Percentiles rank a stretch among this genome's conserved stretches.
Conservation (phyloP, 2,888 invertebrate species). For the Ophion costatus region DNA sequence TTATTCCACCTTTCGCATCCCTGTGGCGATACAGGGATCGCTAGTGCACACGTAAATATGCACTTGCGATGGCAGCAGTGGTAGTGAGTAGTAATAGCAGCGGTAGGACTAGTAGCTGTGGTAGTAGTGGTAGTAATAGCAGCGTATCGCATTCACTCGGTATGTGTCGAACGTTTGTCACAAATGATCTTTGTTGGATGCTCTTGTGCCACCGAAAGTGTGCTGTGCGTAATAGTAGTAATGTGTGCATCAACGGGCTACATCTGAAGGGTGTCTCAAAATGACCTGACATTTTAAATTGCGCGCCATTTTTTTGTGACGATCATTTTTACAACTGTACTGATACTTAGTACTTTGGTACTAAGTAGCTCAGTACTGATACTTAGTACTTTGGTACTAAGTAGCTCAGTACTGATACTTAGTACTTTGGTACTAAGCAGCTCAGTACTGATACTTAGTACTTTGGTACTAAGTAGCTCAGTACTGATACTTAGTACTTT, state of each 20-base stretch:
- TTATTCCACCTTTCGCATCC: slow-evolving; percentile 29
- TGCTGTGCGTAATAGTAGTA: neutral
- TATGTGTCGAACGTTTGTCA: slow-evolving; percentile 28
- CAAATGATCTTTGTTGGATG: slow-evolving; percentile 52
- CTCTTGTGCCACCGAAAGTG: slow-evolving; percentile 34
- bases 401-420: no score
- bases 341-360: no score
- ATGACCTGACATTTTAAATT: no score
- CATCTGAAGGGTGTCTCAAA: no score
- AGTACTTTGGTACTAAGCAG: no score
- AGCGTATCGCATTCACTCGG: slow-evolving; percentile 43
- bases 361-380: no score
- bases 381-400: no score
- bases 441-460: no score
- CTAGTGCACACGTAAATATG: slow-evolving; percentile 19
- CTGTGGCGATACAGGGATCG: neutral
- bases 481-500: no score
- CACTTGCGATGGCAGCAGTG: slow-evolving; percentile 59
- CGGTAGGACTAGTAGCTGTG: slow-evolving; percentile 1
- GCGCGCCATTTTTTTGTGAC: no score
- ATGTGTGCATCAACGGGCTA: neutral
- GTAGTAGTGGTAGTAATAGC: slow-evolving; percentile 15
- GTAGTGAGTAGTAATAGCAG: slow-evolving; percentile 39
- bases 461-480: no score
- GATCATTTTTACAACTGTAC: no score